Base-by-base conservation (phyloP, 92 coral and sea anemone species). In the Porites rus region DNA sequence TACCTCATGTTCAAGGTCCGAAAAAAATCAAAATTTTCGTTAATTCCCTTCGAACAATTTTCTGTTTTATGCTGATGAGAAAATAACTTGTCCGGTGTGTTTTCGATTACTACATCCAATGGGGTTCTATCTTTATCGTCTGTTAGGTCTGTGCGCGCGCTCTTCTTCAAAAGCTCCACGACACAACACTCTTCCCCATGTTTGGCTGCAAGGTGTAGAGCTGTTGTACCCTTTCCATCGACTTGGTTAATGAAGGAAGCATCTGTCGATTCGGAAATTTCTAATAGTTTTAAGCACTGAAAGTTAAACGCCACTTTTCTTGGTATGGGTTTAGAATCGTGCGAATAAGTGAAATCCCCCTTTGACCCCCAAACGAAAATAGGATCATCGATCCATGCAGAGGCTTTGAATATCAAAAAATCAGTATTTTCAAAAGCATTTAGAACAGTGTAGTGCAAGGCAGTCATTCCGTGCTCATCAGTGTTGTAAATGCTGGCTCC, bases 171-270 rank as follows among this genome's bases (percentile, higher is more conserved):
- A 65, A 87, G 68, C 18, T 61, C 9, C 0, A 22, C 12, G 51
- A 72, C 54, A 10, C 56, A 72, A 24, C 91, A 81, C 73, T 75
- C 90, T 38, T 87, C 65, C 8, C 88, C 96, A 18, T 66, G 74
- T 64, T 58, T 51, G 19, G 88, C 90, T 0, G 96, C 96, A 20
- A 82, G 83, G 85, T 91, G 94, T n/a, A 93, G 67, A 16, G 92
- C 75, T 14, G 94, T 90, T 81, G 80, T 88, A 53, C 94, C 96
- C 51, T 11, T 60, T 13, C 18, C 52, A 31, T 92, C 92, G 3
- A 14, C 68, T n/a, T 38, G 46, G 58, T 88, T 80, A 2, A 91
- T 52, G 51, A 18, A 56, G 0, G 10, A 18, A 8, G 13, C 7
- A 63, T 21, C 18, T 62, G 64, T 4, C 50, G 50, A 66, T n/a